These are phyloP conservation scores for Nycticebus coucang DNA, from an alignment of 2,113 vertebrate genomes.

Conservation along the genomic window DNA sequence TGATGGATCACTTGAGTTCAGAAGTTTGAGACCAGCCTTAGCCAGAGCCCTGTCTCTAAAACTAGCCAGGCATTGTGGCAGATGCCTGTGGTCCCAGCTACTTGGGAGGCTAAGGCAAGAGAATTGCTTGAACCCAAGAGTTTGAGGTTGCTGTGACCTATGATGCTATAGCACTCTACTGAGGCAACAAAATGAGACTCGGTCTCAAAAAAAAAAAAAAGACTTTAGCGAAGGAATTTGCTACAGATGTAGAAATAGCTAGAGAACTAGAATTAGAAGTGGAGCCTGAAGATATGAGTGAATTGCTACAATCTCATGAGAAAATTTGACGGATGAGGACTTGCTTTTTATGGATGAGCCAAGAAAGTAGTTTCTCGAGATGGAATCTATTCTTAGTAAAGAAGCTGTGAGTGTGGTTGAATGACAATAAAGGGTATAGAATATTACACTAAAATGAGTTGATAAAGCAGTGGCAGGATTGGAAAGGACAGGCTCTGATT, in stretches of 20 bases:
- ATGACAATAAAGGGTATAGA: not conserved
- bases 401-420: not conserved
- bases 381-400: not conserved
- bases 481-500: not conserved
- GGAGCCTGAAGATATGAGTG: not conserved
- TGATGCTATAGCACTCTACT: not conserved
- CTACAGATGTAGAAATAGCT: not conserved
- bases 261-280: not conserved
- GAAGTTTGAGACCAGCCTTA: not conserved
- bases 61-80: not conserved
- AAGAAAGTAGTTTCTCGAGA: not conserved
- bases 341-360: not conserved
- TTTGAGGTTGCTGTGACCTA: not conserved
- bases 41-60: not conserved
- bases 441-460: not conserved
- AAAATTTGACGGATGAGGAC: not conserved
- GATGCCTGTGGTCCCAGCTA: too few species aligned
- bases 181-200: not conserved
- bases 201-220: not conserved
- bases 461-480: not conserved
- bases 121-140: not conserved
- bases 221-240: not conserved
- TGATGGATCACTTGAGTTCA: not conserved
- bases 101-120: not conserved
- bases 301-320: not conserved